These are phyloP conservation scores for Pristiophorus japonicus DNA, from an alignment of 2,113 vertebrate species.

Conservation along the genomic window DNA sequence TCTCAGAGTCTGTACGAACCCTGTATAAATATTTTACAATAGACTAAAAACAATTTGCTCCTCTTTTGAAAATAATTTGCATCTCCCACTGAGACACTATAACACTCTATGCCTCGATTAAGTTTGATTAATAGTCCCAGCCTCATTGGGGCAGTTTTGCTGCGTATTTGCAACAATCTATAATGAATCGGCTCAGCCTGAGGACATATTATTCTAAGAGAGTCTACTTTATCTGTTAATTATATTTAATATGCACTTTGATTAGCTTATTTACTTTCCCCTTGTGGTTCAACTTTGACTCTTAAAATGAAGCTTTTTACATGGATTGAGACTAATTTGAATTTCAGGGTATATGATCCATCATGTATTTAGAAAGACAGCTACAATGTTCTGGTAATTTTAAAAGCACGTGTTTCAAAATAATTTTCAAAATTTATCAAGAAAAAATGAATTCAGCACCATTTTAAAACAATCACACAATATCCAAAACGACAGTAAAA, in stretches of 20 bases:
- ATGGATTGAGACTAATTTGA: constrained; percentile 2
- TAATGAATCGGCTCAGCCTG: constrained; percentile 16
- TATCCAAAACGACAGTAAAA: not conserved
- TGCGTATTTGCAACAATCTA: not conserved
- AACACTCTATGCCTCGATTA: constrained; percentile 15
- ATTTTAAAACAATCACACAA: not conserved
- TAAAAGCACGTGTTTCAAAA: not conserved
- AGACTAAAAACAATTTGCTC: not conserved
- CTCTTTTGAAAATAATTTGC: not conserved
- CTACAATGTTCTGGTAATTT: not conserved
- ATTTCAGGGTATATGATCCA: not conserved
- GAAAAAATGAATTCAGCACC: not conserved
- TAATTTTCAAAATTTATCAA: not conserved
- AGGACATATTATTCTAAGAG: constrained; percentile 19
- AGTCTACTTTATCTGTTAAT: constrained; percentile 29
- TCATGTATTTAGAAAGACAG: not conserved
- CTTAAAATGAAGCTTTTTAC: not conserved
- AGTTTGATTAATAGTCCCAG: not conserved
- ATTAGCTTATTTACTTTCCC: constrained; percentile 24
- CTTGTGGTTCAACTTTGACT: constrained; percentile 14
- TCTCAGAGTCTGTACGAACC: not conserved
- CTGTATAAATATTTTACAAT: constrained; percentile 12
- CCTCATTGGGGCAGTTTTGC: constrained; percentile 25
- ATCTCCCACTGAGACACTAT: not conserved
- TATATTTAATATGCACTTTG: constrained; percentile 35